Percentiles rank a stretch among this genome's conserved stretches.
These are phyloP conservation scores for Rousettus leschenaultii DNA, from an alignment of 2,113 vertebrate species.

Conservation along the genomic window DNA sequence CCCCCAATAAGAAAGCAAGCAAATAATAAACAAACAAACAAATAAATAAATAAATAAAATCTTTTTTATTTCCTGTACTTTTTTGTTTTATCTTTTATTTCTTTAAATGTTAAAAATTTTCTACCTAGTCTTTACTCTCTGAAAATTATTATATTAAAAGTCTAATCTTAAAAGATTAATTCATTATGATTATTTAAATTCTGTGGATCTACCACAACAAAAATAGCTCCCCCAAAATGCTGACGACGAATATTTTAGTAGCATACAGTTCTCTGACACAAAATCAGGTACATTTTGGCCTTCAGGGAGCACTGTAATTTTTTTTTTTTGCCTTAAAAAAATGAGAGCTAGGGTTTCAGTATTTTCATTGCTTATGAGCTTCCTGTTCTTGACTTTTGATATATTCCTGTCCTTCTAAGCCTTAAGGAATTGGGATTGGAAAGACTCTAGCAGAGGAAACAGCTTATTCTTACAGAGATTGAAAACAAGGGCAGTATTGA, in stretches of 20 bases:
- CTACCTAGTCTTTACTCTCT: not conserved
- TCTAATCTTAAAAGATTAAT: not conserved
- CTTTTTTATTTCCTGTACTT: not conserved
- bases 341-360: not conserved
- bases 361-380: not conserved
- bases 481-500: not conserved
- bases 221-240: not conserved
- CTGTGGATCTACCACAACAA: not conserved
- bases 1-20: not conserved
- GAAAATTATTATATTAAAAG: not conserved
- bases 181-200: slow-evolving; percentile 33
- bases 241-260: not conserved
- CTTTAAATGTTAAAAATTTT: not conserved
- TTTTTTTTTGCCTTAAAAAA: not conserved
- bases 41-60: not conserved
- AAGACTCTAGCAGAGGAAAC: not conserved
- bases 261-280: not conserved
- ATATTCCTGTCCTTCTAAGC: not conserved
- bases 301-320: not conserved
- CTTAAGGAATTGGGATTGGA: not conserved
- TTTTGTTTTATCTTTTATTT: not conserved
- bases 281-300: not conserved
- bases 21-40: not conserved
- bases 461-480: not conserved
- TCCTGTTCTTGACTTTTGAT: slow-evolving; percentile 22